Conservation (phyloP, 2,888 invertebrate species). For the Nephrotoma flavescens region DNA sequence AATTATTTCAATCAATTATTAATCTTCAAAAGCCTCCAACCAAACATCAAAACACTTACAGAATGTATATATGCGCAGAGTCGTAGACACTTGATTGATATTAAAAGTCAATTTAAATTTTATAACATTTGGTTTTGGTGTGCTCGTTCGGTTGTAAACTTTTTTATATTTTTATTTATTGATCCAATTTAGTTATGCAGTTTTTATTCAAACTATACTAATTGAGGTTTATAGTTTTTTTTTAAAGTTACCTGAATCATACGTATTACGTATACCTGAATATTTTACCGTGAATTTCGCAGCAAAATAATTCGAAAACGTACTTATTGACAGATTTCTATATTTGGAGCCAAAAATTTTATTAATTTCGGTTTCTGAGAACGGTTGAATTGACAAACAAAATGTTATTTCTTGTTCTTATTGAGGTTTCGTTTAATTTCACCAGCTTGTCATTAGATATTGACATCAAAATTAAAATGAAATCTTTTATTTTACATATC, state of each 20-base stretch:
- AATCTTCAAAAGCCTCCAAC: neutral
- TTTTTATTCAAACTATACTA: neutral
- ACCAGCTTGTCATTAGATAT: neutral
- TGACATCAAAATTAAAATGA: neutral
- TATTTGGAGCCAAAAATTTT: neutral
- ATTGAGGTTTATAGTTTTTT: neutral
- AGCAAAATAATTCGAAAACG: neutral
- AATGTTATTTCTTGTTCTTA: neutral
- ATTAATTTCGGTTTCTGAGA: neutral
- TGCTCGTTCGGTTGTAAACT: neutral
- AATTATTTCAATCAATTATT: neutral
- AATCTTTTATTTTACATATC: neutral
- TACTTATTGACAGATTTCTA: neutral
- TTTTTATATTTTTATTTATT: neutral
- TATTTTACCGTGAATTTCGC: neutral
- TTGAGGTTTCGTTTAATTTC: neutral
- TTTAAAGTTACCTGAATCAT: neutral
- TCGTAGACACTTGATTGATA: neutral
- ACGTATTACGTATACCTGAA: neutral
- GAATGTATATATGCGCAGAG: neutral
- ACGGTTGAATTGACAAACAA: neutral
- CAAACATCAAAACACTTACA: neutral
- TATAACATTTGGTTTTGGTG: neutral
- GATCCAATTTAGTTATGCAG: neutral
- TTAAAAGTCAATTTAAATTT: neutral